Evolutionary conservation across 2,888 invertebrate genomes (phyloP), one percentile per base, ranked within the genome.

Genomic region (Drymonia ruficornis): DNA sequence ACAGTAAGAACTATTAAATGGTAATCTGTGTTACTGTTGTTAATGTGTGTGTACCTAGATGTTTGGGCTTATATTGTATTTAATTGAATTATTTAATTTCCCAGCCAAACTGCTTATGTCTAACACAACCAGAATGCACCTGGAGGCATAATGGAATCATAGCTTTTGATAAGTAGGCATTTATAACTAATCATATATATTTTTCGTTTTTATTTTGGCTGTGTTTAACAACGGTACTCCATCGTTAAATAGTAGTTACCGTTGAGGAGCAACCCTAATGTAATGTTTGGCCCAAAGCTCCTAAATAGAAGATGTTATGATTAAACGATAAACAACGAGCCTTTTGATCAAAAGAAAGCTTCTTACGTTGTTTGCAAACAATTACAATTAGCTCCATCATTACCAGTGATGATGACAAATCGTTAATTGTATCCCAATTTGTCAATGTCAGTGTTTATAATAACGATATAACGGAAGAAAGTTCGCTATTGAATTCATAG

Each of bases 371-470:
- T 68, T 68, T 64, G 58, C 51, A 55, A 64, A 65, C 70, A 70
- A 61, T 66, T 59, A 55, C 53, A 50, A 49, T 55, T 60, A 49
- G 58, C 43, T 53, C 15, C 46, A 69, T 59, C 55, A 65, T 61
- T 67, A 54, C 48, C 50, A 40, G 5, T 18, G 18, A 47, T 55
- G 62, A 56, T 63, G 60, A 63, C 60, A 59, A 56, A 45, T 58
- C 38, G 57, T 60, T 65, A 56, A 47, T 47, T 47, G 55, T 65
- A 53, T 42, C 52, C 55, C 58, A 59, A 70, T 70, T 58, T 63
- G 53, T 70, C 70, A 69, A 55, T 70, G 67, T 61, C 67, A 67
- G 46, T 53, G 59, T 70, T 58, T 55, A 53, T 59, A 63, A 60
- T 61, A 45, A 45, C 62, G 55, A 61, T 60, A 61, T 64, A 48